Percentiles rank a stretch among this genome's conserved stretches.
Evolutionary conservation across 2,797 vertebrate genomes (phyloP).

Genomic region (Erethizon dorsatum): DNA sequence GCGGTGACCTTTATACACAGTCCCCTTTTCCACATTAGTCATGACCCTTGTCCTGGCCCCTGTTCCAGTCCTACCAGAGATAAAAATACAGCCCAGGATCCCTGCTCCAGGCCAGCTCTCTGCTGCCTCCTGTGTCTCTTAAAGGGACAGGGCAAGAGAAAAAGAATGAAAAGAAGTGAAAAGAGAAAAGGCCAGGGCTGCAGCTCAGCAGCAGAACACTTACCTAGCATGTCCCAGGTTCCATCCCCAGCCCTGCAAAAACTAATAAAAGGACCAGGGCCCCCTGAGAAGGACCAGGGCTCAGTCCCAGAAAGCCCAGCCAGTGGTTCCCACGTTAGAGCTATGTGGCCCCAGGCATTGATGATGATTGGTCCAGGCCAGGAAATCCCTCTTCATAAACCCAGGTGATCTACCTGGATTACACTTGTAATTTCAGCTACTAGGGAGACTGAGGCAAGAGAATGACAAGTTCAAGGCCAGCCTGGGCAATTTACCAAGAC

Average conservation of each 20-base stretch:
- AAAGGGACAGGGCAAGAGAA: slow-evolving; percentile 65
- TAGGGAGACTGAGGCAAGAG: background rate
- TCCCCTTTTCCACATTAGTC: slow-evolving; percentile 85
- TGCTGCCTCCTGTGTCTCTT: slow-evolving; percentile 70
- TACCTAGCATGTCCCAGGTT: too few relatives aligned
- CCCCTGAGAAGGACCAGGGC: background rate
- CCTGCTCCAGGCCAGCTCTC: background rate
- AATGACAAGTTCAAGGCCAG: background rate
- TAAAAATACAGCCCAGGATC: slow-evolving; percentile 80
- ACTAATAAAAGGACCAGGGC: slow-evolving; percentile 46
- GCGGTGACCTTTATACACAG: slow-evolving; percentile 91
- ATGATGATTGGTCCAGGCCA: background rate
- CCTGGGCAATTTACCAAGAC: background rate
- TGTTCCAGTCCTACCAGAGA: slow-evolving; percentile 34
- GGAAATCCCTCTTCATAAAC: background rate
- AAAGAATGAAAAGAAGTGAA: background rate
- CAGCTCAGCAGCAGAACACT: background rate
- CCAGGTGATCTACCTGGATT: background rate
- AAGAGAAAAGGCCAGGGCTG: background rate
- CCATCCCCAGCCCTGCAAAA: background rate
- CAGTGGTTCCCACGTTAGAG: background rate
- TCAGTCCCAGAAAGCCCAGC: background rate
- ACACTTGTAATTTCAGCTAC: background rate
- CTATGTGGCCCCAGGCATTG: background rate
- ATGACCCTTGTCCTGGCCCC: background rate